Conservation (phyloP, 2,797 vertebrate genomes). For the Typhlichthys eigenmanni region DNA sequence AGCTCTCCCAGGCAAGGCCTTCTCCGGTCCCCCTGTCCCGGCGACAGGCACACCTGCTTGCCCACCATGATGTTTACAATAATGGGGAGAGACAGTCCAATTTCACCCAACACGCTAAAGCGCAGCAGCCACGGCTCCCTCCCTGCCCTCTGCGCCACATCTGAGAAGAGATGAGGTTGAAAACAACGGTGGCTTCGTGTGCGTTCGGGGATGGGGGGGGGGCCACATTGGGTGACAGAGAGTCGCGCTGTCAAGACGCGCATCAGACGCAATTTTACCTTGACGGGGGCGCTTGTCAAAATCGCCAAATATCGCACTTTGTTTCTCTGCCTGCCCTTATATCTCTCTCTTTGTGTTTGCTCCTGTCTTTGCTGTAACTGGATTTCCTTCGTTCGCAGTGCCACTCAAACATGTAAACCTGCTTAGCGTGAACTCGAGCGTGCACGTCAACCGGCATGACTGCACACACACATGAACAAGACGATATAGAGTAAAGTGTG, state of each 20-base stretch:
- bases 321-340: slow-evolving; percentile 54
- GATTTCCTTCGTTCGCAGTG: slow-evolving; percentile 64
- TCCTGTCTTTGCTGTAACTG: slow-evolving; percentile 49
- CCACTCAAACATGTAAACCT: slow-evolving; percentile 63
- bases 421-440: slow-evolving; percentile 26
- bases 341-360: neutral
- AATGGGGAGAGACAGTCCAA: slow-evolving; percentile 86
- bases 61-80: slow-evolving; percentile 83
- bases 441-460: slow-evolving; percentile 12
- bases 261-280: slow-evolving; percentile 78
- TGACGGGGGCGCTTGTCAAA: slow-evolving; percentile 76
- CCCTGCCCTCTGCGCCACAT: slow-evolving; percentile 65
- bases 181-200: slow-evolving; percentile 81
- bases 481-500: neutral
- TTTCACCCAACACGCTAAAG: slow-evolving; percentile 80
- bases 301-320: slow-evolving; percentile 74
- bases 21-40: slow-evolving; percentile 61
- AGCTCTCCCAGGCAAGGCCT: slow-evolving; percentile 67
- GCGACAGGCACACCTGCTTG: slow-evolving; percentile 76
- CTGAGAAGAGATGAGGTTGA: slow-evolving; percentile 82
- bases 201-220: slow-evolving; percentile 30
- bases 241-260: slow-evolving; percentile 55
- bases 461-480: neutral
- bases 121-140: slow-evolving; percentile 71
- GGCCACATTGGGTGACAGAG: slow-evolving; percentile 39